phyloP scores from a whole-genome alignment of 2,888 invertebrate genomes.

The Julus scanicus region DNA sequence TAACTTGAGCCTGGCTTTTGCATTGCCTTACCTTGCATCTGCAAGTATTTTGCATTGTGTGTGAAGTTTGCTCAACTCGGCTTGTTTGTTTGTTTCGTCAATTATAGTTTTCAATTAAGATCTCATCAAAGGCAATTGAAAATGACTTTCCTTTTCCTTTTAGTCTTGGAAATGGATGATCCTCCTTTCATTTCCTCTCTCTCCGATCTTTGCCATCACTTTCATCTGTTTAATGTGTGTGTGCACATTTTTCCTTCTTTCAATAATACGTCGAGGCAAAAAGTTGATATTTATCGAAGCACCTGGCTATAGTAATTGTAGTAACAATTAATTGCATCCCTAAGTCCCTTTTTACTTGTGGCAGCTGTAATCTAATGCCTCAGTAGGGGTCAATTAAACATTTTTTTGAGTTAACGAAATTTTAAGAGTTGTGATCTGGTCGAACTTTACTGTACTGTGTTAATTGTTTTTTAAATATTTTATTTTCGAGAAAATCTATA shows the following conservation, averaged over 20 bases:
- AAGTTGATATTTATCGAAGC: slow-evolving; percentile 28
- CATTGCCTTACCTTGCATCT: too few species aligned
- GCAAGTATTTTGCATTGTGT: background rate
- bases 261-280: background rate
- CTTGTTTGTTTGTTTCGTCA: background rate
- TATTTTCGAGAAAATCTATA: too few species aligned
- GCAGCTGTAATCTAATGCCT: background rate
- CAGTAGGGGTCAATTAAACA: too few species aligned
- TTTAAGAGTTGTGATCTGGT: too few species aligned
- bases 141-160: slow-evolving; percentile 33
- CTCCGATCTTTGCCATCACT: background rate
- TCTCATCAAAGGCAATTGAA: slow-evolving; percentile 14
- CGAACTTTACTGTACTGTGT: too few species aligned
- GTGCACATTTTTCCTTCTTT: background rate
- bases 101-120: slow-evolving; percentile 1
- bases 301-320: background rate
- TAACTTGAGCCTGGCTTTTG: too few species aligned
- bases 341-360: background rate
- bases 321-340: background rate
- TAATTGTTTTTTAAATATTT: too few species aligned
- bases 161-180: background rate
- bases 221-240: background rate
- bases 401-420: too few species aligned
- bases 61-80: background rate
- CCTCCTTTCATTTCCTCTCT: background rate